Base-by-base conservation (phyloP, 2,797 vertebrate species). In the Brotogeris chrysoptera region DNA sequence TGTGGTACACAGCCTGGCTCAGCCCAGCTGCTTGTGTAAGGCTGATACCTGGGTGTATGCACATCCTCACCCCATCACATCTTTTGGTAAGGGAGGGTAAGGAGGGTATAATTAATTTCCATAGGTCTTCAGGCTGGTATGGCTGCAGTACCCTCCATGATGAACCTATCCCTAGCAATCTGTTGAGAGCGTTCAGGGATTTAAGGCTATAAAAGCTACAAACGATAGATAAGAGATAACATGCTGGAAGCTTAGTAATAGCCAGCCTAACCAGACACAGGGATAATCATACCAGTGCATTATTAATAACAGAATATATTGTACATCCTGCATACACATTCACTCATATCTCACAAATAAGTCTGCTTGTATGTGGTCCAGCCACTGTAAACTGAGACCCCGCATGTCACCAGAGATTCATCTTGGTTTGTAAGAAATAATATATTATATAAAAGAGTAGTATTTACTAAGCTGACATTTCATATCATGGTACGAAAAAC, bases 351-450 rank as follows among this genome's bases (percentile, higher is more conserved):
- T 79, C 52, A 49, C 28, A 47, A 63, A 64, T 49, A 49, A 69
- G 8, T 36, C 68, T 82, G 25, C 20, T 5, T 0, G 0, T 20
- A 25, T 53, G n/a, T 34, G 43, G 17, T 47, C 43, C n/a, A 59
- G 50, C 30, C 47, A 4, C 11, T 36, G 55, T 52, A 49, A 89
- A 39, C 24, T 39, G 71, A 87, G 32, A 32, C n/a, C 6, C 2
- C 10, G 17, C 13, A 3, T 25, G 50, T 69, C 61, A 80, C 52
- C 30, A 78, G 79, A 50, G 39, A 5, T 34, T 82, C 36, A 27
- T 78, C 38, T 87, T 64, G 38, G 18, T 59, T 38, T 89, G 21
- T 30, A 57, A 85, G 39, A 76, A 89, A 20, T 3, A 50, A 47
- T 36, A 82, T 69, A 49, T 83, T 83, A 60, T 18, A 68, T 20